Evolutionary conservation across 2,113 vertebrate species (phyloP).

Genomic region (Eudyptes chrysolophus): DNA sequence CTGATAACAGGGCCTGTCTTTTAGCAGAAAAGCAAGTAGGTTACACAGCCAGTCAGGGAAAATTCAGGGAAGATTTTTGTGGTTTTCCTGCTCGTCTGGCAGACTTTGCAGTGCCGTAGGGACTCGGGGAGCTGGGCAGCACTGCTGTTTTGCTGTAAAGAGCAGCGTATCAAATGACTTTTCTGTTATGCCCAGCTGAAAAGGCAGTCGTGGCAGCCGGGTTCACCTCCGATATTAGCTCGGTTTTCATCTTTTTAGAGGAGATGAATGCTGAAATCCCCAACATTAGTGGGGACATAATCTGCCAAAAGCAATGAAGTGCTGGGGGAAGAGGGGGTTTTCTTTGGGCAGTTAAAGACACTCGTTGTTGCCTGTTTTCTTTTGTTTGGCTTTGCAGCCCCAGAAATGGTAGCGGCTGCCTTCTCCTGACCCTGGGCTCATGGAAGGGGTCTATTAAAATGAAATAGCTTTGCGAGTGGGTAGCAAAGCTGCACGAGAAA

Average conservation of each 20-base stretch:
- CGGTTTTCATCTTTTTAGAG: background rate
- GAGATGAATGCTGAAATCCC: background rate
- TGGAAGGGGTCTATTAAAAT: background rate
- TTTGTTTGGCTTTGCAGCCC: background rate
- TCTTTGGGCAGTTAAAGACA: background rate
- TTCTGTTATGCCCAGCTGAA: background rate
- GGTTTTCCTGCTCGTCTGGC: background rate
- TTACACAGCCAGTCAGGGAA: background rate
- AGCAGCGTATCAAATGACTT: background rate
- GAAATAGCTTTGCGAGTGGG: background rate
- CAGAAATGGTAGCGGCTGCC: background rate
- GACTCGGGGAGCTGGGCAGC: background rate
- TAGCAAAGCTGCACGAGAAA: background rate
- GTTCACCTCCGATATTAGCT: background rate
- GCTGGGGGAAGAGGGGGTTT: background rate
- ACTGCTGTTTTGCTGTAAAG: background rate
- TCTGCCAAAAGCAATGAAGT: background rate
- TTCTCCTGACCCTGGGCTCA: background rate
- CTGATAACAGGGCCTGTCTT: background rate
- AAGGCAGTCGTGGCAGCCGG: background rate
- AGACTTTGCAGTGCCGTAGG: background rate
- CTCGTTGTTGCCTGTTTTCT: background rate
- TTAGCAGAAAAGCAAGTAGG: background rate
- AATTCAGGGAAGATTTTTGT: background rate
- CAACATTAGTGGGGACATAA: background rate